Conservation (phyloP, 2,113 vertebrate species). For the Larimichthys polyactis region DNA sequence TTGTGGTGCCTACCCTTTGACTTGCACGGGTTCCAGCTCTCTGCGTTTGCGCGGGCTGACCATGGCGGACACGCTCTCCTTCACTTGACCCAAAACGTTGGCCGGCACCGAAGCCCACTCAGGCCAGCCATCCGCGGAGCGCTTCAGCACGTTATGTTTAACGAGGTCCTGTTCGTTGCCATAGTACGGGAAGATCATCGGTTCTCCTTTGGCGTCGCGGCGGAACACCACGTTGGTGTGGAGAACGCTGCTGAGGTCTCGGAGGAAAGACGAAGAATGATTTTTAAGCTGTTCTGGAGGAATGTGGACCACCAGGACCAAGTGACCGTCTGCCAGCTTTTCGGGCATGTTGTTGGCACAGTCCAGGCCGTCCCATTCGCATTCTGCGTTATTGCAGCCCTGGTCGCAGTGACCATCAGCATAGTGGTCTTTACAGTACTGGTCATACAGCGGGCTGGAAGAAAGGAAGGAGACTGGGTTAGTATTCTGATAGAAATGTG, state of each 20-base stretch:
- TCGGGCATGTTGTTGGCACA: conserved; percentile 94
- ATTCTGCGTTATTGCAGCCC: conserved; percentile 96
- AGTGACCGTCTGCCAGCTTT: conserved; percentile 90
- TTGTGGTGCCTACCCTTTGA: conserved; percentile 88
- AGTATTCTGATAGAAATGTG: conserved; percentile 9
- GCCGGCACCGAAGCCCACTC: conserved; percentile 78
- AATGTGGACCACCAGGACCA: conserved; percentile 95
- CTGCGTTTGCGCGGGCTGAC: conserved; percentile 84
- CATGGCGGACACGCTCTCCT: conserved; percentile 81
- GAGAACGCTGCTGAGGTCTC: conserved; percentile 94
- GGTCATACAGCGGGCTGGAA: conserved; percentile 94
- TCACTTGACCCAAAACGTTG: conserved; percentile 83
- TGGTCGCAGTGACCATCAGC: conserved; percentile 97
- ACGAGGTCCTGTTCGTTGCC: conserved; percentile 94
- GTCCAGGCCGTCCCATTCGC: conserved; percentile 98
- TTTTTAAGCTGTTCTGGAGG: conserved; percentile 92
- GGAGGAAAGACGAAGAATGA: conserved; percentile 90
- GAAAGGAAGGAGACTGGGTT: conserved; percentile 1
- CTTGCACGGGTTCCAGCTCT: conserved; percentile 91
- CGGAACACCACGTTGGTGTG: conserved; percentile 98
- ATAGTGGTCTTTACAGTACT: conserved; percentile 98
- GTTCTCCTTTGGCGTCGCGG: conserved; percentile 88
- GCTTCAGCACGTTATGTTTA: conserved; percentile 91
- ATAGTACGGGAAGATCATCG: conserved; percentile 95
- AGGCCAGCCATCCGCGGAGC: conserved; percentile 87